phyloP scores from a whole-genome alignment of 2,113 vertebrate species.

The Camelus bactrianus region DNA sequence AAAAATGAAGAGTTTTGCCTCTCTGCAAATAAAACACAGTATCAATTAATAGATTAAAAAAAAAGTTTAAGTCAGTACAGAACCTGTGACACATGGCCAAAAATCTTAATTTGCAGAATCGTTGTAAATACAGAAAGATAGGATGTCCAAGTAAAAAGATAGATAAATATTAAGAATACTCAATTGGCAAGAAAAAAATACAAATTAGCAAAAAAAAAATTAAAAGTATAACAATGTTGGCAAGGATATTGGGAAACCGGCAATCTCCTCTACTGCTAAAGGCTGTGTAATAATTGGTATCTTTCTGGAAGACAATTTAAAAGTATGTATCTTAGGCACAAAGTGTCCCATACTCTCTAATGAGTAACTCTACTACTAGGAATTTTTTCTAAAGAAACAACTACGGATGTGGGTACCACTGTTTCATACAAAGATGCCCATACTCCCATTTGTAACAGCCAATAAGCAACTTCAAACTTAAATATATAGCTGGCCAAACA shows the following conservation, averaged over 20 bases:
- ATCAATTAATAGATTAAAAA: neutral
- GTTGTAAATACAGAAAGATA: conserved; percentile 39
- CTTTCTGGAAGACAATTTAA: neutral
- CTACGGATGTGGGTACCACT: neutral
- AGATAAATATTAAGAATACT: neutral
- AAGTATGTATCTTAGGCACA: neutral
- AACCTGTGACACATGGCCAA: neutral
- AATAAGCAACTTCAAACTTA: neutral
- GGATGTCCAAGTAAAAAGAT: conserved; percentile 19
- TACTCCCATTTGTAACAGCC: neutral
- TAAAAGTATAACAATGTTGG: neutral
- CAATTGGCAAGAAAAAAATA: neutral
- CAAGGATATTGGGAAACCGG: neutral
- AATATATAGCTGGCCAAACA: neutral
- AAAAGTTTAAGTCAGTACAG: neutral
- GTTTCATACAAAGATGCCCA: neutral
- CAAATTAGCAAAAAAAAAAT: neutral
- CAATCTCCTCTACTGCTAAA: neutral
- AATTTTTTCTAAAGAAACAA: conserved; percentile 36
- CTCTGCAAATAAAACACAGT: neutral
- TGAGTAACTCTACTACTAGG: neutral
- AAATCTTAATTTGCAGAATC: neutral
- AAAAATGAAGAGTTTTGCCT: neutral
- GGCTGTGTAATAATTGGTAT: neutral
- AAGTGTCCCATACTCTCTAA: neutral